Evolutionary conservation across 2,113 vertebrate species (phyloP).

Genomic region (Vidua chalybeata): DNA sequence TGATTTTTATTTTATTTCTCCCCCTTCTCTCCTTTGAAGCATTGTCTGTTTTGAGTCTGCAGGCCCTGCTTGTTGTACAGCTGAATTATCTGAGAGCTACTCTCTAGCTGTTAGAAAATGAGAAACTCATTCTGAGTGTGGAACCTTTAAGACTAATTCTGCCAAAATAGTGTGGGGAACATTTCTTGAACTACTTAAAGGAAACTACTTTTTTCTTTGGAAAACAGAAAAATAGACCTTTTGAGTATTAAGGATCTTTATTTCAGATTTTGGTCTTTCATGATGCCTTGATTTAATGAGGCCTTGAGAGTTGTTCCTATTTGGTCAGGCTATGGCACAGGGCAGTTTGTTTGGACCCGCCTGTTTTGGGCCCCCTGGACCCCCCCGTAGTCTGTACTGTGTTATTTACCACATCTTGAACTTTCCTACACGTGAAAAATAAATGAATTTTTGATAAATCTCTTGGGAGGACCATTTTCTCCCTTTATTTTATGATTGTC

Average conservation of each 20-base stretch:
- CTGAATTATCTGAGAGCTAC: background rate
- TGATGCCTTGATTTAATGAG: background rate
- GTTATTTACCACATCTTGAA: background rate
- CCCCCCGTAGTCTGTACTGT: rapidly evolving
- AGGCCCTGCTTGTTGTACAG: background rate
- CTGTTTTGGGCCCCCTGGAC: background rate
- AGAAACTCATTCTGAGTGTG: background rate
- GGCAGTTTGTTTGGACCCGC: background rate
- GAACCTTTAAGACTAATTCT: background rate
- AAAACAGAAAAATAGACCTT: background rate
- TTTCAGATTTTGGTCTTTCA: background rate
- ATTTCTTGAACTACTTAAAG: background rate
- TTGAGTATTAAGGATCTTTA: background rate
- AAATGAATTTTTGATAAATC: background rate
- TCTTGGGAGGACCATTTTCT: background rate
- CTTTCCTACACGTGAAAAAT: background rate
- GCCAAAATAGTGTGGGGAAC: background rate
- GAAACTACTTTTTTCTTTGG: background rate
- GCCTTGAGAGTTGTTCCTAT: background rate
- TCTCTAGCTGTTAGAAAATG: background rate
- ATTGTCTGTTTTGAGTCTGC: background rate
- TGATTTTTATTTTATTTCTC: background rate
- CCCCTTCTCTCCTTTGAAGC: background rate
- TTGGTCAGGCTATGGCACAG: background rate
- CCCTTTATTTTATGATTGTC: background rate